Conservation (phyloP, 2,888 invertebrate genomes). For the Himalopsyche kuldschensis region DNA sequence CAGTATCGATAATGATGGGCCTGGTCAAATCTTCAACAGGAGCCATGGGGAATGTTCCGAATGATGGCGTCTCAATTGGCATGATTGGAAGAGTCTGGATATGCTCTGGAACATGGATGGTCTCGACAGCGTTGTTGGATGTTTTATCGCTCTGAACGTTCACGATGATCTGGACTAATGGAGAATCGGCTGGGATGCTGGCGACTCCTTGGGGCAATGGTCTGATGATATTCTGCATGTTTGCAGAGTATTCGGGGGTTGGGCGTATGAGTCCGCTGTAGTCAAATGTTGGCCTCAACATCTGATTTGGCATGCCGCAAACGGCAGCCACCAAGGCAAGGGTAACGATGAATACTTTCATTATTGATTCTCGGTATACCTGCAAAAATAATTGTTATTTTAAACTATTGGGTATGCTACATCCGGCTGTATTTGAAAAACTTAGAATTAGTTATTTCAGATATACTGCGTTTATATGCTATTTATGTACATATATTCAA, state of each 20-base stretch:
- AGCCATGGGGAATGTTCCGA: background rate
- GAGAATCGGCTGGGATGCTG: background rate
- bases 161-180: slow-evolving; percentile 23
- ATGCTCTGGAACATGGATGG: background rate
- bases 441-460: no score
- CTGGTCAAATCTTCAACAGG: background rate
- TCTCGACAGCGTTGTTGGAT: background rate
- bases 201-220: background rate
- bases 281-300: background rate
- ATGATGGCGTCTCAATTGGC: background rate
- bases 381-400: no score
- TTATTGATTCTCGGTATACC: background rate
- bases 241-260: background rate
- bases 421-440: no score
- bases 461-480: no score
- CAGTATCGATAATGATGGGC: background rate
- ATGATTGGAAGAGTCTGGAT: background rate
- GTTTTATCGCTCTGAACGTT: background rate
- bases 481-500: no score
- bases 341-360: background rate
- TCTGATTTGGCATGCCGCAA: background rate
- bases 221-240: background rate
- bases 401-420: no score
- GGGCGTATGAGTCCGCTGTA: background rate
- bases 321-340: slow-evolving; percentile 8